phyloP scores from a whole-genome alignment of 2,888 invertebrate species.

The Drosophila austrosaltans region DNA sequence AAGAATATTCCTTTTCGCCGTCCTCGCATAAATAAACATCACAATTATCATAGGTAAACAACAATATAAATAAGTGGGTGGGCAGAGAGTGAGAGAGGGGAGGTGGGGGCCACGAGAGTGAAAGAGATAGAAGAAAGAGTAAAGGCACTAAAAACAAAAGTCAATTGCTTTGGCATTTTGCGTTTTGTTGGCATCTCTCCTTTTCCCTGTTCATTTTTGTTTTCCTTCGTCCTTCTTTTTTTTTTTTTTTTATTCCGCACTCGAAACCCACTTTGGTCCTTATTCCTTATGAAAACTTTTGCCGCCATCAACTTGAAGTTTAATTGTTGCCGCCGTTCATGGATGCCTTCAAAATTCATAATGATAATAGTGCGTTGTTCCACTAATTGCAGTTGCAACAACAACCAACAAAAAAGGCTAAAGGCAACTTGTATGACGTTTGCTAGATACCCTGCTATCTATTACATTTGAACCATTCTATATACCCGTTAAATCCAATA shows the following conservation, averaged over 20 bases:
- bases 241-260: neutral
- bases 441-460: neutral
- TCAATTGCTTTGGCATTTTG: constrained; percentile 15
- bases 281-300: constrained; percentile 32
- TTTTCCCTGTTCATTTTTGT: neutral
- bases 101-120: neutral
- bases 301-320: constrained; percentile 57
- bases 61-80: constrained; percentile 55
- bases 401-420: neutral
- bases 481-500: no score
- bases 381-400: constrained; percentile 70
- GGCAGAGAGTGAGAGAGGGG: constrained; percentile 6
- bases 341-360: constrained; percentile 76
- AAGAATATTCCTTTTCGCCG: constrained; percentile 9
- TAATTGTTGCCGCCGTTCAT: constrained; percentile 56
- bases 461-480: constrained; percentile 6
- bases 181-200: neutral
- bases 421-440: no score
- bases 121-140: constrained; percentile 32
- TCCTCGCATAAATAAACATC: constrained; percentile 69
- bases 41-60: constrained; percentile 77
- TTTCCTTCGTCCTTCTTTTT: neutral
- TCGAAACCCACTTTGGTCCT: constrained; percentile 14
- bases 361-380: constrained; percentile 73
- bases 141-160: constrained; percentile 55